Conservation (phyloP, 2,888 invertebrate genomes). For the Lypha dubia region DNA sequence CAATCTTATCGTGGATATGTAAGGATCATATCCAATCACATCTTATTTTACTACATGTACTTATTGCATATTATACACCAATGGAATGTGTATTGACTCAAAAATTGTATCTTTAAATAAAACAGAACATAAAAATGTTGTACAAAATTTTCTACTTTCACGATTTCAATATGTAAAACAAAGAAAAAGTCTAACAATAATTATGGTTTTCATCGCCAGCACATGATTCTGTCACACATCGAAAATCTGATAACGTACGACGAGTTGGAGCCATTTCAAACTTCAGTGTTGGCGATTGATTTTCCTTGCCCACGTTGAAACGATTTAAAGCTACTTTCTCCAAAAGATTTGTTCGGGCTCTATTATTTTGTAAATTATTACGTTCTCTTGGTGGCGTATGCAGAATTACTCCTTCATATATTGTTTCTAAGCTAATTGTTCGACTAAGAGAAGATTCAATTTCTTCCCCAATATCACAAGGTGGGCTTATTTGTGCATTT, state of each 20-base stretch:
- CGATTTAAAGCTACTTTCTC: conserved; percentile 78
- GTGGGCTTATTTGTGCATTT: conserved; percentile 81
- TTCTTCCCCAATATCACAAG: conserved; percentile 73
- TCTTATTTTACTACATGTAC: not conserved
- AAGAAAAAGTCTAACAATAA: conserved; percentile 1
- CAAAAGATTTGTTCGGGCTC: conserved; percentile 75
- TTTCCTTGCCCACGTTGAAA: conserved; percentile 77
- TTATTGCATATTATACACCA: conserved; percentile 44
- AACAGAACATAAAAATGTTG: not conserved
- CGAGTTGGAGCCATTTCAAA: conserved; percentile 17
- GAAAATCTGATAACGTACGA: conserved; percentile 21
- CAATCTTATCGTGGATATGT: not conserved
- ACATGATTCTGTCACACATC: not conserved
- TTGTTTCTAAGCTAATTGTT: conserved; percentile 80
- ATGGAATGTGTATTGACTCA: conserved; percentile 26
- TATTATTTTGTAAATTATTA: conserved; percentile 52
- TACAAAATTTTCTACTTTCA: not conserved
- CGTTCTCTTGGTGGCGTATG: conserved; percentile 80
- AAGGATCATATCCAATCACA: conserved; percentile 12
- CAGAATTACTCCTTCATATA: conserved; percentile 82
- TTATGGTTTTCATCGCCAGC: not conserved
- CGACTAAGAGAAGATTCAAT: conserved; percentile 71
- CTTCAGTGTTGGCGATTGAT: conserved; percentile 74
- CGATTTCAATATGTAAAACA: not conserved
- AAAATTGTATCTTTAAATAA: not conserved